Percentiles rank a stretch among this genome's conserved stretches.
These are phyloP conservation scores for Nemotelus pantherinus DNA, from an alignment of 2,888 invertebrate genomes.

Conservation along the genomic window DNA sequence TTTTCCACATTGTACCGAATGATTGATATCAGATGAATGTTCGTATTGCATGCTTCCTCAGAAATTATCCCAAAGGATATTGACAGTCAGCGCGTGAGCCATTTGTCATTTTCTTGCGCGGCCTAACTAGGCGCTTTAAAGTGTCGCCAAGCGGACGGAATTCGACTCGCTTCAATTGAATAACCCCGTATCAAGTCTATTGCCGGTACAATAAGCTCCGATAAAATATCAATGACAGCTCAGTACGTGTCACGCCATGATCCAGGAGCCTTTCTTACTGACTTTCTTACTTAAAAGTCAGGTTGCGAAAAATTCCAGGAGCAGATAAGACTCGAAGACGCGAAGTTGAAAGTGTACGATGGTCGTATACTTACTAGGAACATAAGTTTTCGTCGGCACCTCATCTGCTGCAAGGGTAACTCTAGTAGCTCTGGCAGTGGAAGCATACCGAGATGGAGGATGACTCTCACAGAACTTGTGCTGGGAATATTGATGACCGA, in stretches of 20 bases:
- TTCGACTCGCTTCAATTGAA: too few species aligned
- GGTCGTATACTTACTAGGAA: too few species aligned
- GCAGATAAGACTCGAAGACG: too few species aligned
- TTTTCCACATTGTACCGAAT: conserved; percentile 4
- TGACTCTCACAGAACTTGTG: neutral
- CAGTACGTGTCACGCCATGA: too few species aligned
- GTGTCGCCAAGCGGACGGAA: neutral
- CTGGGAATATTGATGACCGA: conserved; percentile 23
- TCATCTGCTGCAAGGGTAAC: neutral
- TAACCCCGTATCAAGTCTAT: too few species aligned
- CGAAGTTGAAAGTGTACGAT: too few species aligned
- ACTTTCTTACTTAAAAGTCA: too few species aligned
- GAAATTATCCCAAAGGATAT: neutral
- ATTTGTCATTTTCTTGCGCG: conserved; percentile 25
- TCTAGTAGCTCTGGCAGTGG: neutral
- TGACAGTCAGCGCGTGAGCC: conserved; percentile 16
- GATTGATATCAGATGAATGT: neutral
- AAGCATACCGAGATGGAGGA: neutral
- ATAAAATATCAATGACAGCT: too few species aligned
- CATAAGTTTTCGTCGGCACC: too few species aligned
- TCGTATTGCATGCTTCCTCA: neutral
- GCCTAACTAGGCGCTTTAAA: neutral
- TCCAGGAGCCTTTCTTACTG: too few species aligned
- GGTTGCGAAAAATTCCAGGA: too few species aligned
- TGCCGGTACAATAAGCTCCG: too few species aligned